Evolutionary conservation across 2,113 vertebrate species (phyloP).

Genomic region (Alces alces): DNA sequence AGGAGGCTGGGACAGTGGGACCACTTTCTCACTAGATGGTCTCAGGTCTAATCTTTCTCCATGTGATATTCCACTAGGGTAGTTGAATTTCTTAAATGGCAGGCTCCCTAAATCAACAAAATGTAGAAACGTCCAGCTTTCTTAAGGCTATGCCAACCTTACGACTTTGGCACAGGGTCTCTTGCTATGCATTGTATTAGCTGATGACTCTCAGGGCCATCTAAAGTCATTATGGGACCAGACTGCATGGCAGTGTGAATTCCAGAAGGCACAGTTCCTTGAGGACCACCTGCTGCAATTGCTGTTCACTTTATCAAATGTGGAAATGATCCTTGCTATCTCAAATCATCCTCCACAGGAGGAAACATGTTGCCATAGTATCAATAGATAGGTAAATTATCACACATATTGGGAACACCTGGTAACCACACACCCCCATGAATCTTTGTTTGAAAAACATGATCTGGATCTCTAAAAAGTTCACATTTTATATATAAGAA

Average conservation of each 20-base stretch:
- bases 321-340: neutral
- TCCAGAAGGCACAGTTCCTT: neutral
- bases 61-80: neutral
- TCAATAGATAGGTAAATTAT: constrained; percentile 45
- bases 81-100: neutral
- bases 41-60: neutral
- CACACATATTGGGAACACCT: constrained; percentile 29
- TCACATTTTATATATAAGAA: constrained; percentile 38
- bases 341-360: neutral
- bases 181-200: neutral
- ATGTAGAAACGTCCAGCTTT: neutral
- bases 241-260: neutral
- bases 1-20: neutral
- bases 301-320: neutral
- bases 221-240: neutral
- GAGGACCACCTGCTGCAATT: neutral
- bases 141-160: neutral
- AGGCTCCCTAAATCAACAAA: neutral
- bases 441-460: constrained; percentile 67
- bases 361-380: neutral
- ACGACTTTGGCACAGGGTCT: neutral
- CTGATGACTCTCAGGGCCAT: neutral
- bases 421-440: constrained; percentile 38
- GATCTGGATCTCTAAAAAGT: constrained; percentile 33
- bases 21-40: neutral